phyloP scores from a whole-genome alignment of 1,140 invertebrate genomes.

The Heliothis subflexa region DNA sequence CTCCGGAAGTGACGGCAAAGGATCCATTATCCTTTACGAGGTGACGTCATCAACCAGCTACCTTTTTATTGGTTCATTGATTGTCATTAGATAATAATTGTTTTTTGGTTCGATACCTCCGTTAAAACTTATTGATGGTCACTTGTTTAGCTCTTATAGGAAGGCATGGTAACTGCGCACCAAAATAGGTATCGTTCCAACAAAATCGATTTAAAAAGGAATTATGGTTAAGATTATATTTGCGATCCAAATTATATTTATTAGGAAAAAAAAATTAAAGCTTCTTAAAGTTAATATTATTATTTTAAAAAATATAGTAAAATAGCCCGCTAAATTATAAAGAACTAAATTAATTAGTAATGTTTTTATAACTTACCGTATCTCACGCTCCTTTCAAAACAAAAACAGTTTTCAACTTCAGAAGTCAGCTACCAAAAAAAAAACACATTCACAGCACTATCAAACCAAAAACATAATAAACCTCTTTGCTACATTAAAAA shows the following conservation, averaged over 20 bases:
- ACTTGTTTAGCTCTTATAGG: background rate
- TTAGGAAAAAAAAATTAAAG: background rate
- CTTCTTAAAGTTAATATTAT: no score
- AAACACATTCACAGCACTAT: constrained; percentile 32
- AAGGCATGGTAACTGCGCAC: background rate
- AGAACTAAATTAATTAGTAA: background rate
- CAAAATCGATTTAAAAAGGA: no score
- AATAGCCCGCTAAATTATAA: background rate
- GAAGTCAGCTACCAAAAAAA: background rate
- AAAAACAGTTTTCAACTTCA: background rate
- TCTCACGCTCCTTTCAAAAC: constrained; percentile 12
- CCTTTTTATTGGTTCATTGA: constrained; percentile 14
- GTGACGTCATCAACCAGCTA: constrained; percentile 13
- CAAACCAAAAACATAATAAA: constrained; percentile 17
- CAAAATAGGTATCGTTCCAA: no score
- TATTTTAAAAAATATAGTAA: background rate
- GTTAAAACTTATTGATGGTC: background rate
- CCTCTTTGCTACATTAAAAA: constrained; percentile 27
- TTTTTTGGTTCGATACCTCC: constrained; percentile 19
- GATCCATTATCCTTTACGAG: constrained; percentile 45
- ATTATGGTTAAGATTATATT: no score
- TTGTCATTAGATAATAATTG: constrained; percentile 32
- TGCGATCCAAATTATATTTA: no score
- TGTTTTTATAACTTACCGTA: constrained; percentile 36
- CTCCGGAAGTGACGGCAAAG: constrained; percentile 47